These are phyloP conservation scores for Ornithorhynchus anatinus DNA, from an alignment of 2,113 vertebrate species.

Conservation along the genomic window DNA sequence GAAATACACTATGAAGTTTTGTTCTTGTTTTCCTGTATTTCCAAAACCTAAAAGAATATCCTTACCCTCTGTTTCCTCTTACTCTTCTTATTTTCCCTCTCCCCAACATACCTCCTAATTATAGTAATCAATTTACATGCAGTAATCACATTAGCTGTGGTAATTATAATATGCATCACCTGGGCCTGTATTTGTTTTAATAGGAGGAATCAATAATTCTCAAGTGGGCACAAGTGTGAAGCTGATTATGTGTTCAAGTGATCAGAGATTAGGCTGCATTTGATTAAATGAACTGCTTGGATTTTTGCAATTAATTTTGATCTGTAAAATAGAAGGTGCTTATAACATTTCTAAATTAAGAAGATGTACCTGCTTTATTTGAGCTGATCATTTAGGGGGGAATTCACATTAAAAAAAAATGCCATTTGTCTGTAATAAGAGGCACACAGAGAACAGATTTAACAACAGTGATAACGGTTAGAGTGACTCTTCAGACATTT, in stretches of 20 bases:
- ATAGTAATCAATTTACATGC: slow-evolving; percentile 64
- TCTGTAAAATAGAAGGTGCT: slow-evolving; percentile 41
- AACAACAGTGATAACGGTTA: neutral
- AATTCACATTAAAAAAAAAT: neutral
- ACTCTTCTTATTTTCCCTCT: slow-evolving; percentile 54
- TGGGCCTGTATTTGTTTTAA: slow-evolving; percentile 62
- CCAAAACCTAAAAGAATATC: slow-evolving; percentile 38
- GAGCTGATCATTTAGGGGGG: neutral
- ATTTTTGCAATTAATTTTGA: slow-evolving; percentile 52
- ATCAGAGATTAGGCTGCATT: slow-evolving; percentile 63
- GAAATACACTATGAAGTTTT: neutral
- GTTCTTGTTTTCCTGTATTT: neutral
- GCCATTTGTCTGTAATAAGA: neutral
- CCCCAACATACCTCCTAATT: slow-evolving; percentile 61
- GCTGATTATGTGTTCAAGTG: slow-evolving; percentile 63
- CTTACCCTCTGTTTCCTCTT: slow-evolving; percentile 40
- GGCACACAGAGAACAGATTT: neutral
- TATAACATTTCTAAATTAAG: slow-evolving; percentile 16
- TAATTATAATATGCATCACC: slow-evolving; percentile 70
- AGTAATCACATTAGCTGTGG: slow-evolving; percentile 63
- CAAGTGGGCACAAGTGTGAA: slow-evolving; percentile 56
- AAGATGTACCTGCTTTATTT: neutral
- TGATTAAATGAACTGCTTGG: slow-evolving; percentile 61
- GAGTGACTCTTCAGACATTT: too few relatives aligned
- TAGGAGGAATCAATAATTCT: slow-evolving; percentile 68